phyloP scores from a whole-genome alignment of 2,797 vertebrate genomes.

The Sciurus vulgaris region DNA sequence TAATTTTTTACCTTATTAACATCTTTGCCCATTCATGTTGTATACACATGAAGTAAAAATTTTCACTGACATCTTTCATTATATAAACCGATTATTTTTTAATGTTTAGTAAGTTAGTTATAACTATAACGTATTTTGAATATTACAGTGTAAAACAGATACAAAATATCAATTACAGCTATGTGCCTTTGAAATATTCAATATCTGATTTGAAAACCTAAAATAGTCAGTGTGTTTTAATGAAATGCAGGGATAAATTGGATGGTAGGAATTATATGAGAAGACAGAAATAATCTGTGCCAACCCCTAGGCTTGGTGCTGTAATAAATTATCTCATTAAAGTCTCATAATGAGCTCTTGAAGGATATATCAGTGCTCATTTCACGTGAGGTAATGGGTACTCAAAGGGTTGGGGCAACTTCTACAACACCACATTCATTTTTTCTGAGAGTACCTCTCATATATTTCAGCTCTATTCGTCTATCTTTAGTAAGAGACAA shows the following conservation, averaged over 20 bases:
- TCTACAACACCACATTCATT: neutral
- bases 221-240: constrained; percentile 62
- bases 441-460: neutral
- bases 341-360: constrained; percentile 54
- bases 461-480: neutral
- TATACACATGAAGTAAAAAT: neutral
- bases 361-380: constrained; percentile 25
- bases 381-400: constrained; percentile 27
- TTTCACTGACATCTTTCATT: neutral
- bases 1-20: constrained; percentile 24
- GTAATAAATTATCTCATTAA: constrained; percentile 69
- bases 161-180: constrained; percentile 54
- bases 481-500: neutral
- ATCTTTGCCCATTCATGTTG: neutral
- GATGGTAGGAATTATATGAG: constrained; percentile 46
- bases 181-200: constrained; percentile 63
- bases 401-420: neutral
- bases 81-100: neutral
- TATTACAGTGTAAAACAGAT: constrained; percentile 8
- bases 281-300: constrained; percentile 58
- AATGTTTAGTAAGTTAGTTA: neutral
- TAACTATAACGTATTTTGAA: constrained; percentile 35
- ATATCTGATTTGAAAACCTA: constrained; percentile 56
- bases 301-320: constrained; percentile 33
- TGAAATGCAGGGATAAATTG: constrained; percentile 67